These are phyloP conservation scores for roundworm (Caenorhabditis elegans) DNA, from an alignment of 1,140 invertebrate genomes.

Conservation along the genomic window DNA sequence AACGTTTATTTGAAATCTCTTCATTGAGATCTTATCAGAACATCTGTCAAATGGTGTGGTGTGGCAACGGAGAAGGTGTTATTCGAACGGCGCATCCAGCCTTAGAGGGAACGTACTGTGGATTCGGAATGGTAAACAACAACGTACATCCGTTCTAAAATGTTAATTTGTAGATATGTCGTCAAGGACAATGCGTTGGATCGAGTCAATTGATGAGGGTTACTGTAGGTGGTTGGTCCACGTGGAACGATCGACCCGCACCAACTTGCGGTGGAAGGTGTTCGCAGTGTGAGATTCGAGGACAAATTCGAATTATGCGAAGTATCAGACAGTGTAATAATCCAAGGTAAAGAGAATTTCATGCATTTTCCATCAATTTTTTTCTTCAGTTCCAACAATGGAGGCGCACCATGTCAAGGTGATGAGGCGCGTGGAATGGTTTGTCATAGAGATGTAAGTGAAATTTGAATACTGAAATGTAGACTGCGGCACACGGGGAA, in stretches of 20 bases:
- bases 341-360: conserved; percentile 21
- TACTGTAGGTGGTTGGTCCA: conserved; percentile 38
- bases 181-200: conserved; percentile 44
- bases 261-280: conserved; percentile 46
- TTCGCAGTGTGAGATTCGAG: conserved; percentile 42
- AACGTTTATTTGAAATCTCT: neutral
- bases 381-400: conserved; percentile 45
- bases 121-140: conserved; percentile 36
- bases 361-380: neutral
- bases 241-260: conserved; percentile 48
- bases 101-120: conserved; percentile 52
- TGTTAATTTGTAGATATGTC: conserved; percentile 36
- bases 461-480: neutral
- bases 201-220: neutral
- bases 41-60: conserved; percentile 54
- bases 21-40: conserved; percentile 42
- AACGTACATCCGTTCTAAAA: neutral
- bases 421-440: conserved; percentile 40
- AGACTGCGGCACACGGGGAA: no score
- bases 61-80: conserved; percentile 52
- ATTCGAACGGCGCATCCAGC: conserved; percentile 53
- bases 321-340: conserved; percentile 44
- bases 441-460: conserved; percentile 42
- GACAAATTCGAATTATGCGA: conserved; percentile 47
- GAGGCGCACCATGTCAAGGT: conserved; percentile 40